A percentile compares a stretch with the other conserved stretches of the same genome.
Conservation (phyloP, 2,797 vertebrate species). For the Heteromormyrus szaboi region DNA sequence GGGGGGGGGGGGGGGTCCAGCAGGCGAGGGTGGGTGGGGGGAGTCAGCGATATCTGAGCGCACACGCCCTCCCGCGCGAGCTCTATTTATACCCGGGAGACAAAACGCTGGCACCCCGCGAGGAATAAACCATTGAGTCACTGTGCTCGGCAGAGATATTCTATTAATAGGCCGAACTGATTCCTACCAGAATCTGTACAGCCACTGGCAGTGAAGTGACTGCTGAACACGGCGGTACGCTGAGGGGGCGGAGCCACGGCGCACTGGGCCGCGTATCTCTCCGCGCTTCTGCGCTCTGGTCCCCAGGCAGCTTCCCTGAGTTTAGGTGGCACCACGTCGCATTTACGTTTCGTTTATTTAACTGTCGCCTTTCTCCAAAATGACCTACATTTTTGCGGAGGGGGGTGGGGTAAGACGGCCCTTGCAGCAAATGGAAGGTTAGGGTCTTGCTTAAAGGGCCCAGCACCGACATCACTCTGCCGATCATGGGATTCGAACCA, state of each 20-base stretch:
- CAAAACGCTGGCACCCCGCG: conserved; percentile 39
- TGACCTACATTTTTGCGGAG: not conserved
- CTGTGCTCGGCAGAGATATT: conserved; percentile 48
- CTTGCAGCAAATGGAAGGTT: not conserved
- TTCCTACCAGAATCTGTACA: conserved; percentile 61
- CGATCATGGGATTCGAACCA: not conserved
- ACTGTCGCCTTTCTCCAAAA: not conserved
- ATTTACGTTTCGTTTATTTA: not conserved
- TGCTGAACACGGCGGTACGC: conserved; percentile 43
- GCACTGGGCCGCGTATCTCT: not conserved
- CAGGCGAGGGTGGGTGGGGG: not conserved
- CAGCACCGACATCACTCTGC: not conserved
- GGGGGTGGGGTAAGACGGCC: not conserved
- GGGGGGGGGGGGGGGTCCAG: not conserved
- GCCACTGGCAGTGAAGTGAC: conserved; percentile 64
- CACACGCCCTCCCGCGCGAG: conserved; percentile 23
- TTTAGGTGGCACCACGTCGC: not conserved
- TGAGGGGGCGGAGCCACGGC: not conserved
- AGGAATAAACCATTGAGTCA: conserved; percentile 57
- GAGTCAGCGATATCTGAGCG: conserved; percentile 22
- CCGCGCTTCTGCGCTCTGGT: not conserved
- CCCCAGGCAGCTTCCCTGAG: not conserved
- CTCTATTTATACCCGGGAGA: conserved; percentile 38
- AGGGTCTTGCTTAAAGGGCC: not conserved
- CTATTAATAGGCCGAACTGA: conserved; percentile 67